Evolutionary conservation across 1,140 invertebrate genomes (phyloP).

Genomic region (Drosophila sulfurigaster): DNA sequence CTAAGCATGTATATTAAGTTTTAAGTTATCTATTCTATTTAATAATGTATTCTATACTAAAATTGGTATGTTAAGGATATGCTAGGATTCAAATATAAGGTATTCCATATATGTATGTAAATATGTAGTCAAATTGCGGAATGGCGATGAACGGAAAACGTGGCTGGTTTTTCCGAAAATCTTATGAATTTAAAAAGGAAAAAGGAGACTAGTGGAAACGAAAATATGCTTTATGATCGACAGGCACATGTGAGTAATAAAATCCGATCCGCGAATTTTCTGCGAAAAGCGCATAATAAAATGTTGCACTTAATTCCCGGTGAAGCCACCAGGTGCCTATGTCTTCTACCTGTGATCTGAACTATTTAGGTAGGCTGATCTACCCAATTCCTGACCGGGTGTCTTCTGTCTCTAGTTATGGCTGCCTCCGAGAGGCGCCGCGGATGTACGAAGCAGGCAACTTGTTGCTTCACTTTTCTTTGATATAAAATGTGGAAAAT

Average conservation of each 20-base stretch:
- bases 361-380: constrained; percentile 71
- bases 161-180: constrained; percentile 79
- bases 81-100: no score
- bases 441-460: constrained; percentile 39
- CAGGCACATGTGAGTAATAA: constrained; percentile 68
- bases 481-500: constrained; percentile 81
- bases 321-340: constrained; percentile 42
- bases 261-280: constrained; percentile 74
- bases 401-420: constrained; percentile 9
- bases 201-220: constrained; percentile 12
- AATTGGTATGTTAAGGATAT: no score
- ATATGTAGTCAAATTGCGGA: constrained; percentile 20
- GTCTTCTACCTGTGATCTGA: constrained; percentile 22
- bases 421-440: constrained; percentile 40
- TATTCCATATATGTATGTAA: not conserved
- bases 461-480: constrained; percentile 70
- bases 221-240: constrained; percentile 49
- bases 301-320: constrained; percentile 46
- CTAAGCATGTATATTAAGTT: no score
- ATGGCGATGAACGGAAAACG: constrained; percentile 65
- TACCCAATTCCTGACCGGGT: constrained; percentile 21
- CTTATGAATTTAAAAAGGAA: constrained; percentile 80
- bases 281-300: constrained; percentile 64
- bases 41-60: not conserved
- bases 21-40: not conserved